phyloP scores from a whole-genome alignment of 1,140 invertebrate species.

The Teleopsis dalmanni region DNA sequence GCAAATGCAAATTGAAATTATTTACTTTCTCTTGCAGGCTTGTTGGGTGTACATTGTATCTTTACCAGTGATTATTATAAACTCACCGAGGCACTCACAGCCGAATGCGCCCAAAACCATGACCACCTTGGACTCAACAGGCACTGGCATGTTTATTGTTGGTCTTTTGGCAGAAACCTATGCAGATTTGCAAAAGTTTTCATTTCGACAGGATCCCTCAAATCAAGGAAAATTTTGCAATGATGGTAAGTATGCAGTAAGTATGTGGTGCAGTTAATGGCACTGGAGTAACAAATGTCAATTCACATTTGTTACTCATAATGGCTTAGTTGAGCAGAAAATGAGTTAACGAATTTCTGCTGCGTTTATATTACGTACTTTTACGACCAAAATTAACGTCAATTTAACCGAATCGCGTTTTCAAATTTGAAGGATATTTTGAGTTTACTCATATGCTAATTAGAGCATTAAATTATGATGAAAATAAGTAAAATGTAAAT shows the following conservation, averaged over 20 bases:
- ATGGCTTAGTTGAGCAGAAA: too few relatives aligned
- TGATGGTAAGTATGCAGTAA: slow-evolving; percentile 58
- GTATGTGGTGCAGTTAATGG: too few relatives aligned
- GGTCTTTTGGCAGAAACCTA: slow-evolving; percentile 81
- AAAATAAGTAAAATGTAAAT: too few relatives aligned
- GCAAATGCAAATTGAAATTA: background rate
- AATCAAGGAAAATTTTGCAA: slow-evolving; percentile 89
- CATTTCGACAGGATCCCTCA: slow-evolving; percentile 74
- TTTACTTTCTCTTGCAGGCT: slow-evolving; percentile 51
- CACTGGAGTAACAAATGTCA: too few relatives aligned
- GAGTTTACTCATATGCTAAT: too few relatives aligned
- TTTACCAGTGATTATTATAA: slow-evolving; percentile 83
- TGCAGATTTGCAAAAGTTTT: slow-evolving; percentile 86
- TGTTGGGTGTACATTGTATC: slow-evolving; percentile 90
- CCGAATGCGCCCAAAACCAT: slow-evolving; percentile 71
- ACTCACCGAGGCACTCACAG: slow-evolving; percentile 73
- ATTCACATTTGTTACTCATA: too few relatives aligned
- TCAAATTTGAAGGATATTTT: too few relatives aligned
- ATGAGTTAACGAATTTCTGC: too few relatives aligned
- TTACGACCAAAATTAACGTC: too few relatives aligned
- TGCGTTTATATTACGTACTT: too few relatives aligned
- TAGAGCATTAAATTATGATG: too few relatives aligned
- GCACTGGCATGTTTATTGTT: slow-evolving; percentile 72
- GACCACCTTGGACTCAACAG: slow-evolving; percentile 76
- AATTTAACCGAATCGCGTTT: too few relatives aligned